These are phyloP conservation scores for Leptatherina wallacei DNA, from an alignment of 2,797 vertebrate genomes.

Conservation along the genomic window DNA sequence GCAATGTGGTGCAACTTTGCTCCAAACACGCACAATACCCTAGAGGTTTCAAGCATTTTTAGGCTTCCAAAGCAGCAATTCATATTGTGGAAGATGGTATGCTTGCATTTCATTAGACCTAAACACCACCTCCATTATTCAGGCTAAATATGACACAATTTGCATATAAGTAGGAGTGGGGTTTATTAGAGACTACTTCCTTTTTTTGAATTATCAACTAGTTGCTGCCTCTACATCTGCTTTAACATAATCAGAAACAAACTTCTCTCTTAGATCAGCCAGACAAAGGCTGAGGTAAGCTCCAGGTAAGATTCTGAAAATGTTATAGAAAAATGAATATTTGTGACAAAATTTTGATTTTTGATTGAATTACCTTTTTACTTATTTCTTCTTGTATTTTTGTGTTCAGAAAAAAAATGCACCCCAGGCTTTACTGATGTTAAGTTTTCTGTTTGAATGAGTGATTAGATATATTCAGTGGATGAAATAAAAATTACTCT, in stretches of 20 bases:
- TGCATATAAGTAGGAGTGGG: not conserved
- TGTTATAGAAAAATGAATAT: too few species aligned
- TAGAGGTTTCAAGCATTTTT: too few species aligned
- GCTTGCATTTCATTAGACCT: too few species aligned
- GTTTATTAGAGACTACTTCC: not conserved
- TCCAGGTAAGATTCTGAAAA: slow-evolving; percentile 31
- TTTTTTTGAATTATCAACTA: not conserved
- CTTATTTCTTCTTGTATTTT: not conserved
- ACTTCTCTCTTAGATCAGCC: not conserved
- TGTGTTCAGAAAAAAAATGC: not conserved
- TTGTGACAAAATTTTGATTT: too few species aligned
- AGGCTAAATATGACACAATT: not conserved
- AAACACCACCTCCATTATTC: too few species aligned
- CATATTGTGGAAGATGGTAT: too few species aligned
- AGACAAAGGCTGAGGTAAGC: slow-evolving; percentile 9
- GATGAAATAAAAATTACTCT: too few species aligned
- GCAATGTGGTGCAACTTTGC: too few species aligned
- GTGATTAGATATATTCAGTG: not conserved
- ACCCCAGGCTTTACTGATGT: not conserved
- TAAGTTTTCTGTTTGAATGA: not conserved
- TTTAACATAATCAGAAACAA: not conserved
- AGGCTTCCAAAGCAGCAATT: too few species aligned
- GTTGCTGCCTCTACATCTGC: not conserved
- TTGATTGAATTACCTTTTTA: not conserved
- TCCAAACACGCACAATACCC: too few species aligned